Percentiles rank a stretch among this genome's conserved stretches.
These are phyloP conservation scores for Lophura nycthemera DNA, from an alignment of 2,113 vertebrate genomes.

Conservation along the genomic window DNA sequence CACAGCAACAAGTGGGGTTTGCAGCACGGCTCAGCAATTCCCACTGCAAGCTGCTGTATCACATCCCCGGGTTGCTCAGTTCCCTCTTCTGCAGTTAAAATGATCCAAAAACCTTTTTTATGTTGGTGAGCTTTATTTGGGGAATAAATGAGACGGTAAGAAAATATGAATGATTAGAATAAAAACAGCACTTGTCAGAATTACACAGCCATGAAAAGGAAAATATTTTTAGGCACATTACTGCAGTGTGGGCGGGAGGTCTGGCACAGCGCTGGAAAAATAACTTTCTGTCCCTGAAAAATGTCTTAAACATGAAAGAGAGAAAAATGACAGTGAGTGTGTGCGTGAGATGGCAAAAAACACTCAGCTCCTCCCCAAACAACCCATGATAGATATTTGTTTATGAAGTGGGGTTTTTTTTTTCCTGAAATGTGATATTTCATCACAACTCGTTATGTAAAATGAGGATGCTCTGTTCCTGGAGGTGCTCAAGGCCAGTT, in stretches of 20 bases:
- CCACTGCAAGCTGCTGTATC: fast-evolving
- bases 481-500: too few species aligned
- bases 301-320: not conserved
- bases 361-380: not conserved
- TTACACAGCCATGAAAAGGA: not conserved
- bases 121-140: constrained; percentile 1
- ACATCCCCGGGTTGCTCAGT: not conserved
- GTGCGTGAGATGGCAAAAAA: not conserved
- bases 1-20: fast-evolving
- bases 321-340: not conserved
- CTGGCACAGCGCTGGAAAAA: not conserved
- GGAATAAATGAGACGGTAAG: constrained; percentile 42
- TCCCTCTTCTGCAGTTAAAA: not conserved
- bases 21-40: not conserved
- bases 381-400: not conserved
- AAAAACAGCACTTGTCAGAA: constrained; percentile 39
- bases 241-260: not conserved
- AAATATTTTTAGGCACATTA: not conserved
- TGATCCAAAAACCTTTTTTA: not conserved
- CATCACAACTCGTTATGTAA: not conserved
- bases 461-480: too few species aligned
- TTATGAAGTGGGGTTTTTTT: not conserved
- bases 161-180: constrained; percentile 14
- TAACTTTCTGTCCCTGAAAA: not conserved
- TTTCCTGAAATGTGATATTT: not conserved